Base-by-base conservation (phyloP, 2,113 vertebrate genomes). In the Rhombomys opimus region DNA sequence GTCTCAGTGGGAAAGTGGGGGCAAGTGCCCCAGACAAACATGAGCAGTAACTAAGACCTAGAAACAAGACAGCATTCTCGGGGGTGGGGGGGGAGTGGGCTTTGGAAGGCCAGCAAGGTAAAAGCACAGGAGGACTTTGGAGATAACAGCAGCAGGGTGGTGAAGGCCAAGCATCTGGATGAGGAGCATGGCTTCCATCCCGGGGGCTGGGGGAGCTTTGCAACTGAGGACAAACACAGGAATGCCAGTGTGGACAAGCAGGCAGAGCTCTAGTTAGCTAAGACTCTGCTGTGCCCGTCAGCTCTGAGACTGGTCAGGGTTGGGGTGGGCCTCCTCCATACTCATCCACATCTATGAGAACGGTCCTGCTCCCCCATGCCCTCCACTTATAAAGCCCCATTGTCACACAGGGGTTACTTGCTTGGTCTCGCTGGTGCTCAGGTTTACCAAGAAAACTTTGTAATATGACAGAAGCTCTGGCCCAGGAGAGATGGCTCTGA, bases 401-500 rank as follows among this genome's bases (percentile, higher is more conserved):
- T 82, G 54, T 52, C 25, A 57, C 0, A 0, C 0, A 32, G 35
- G 27, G 41, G 46, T 67, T 80, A 25, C 38, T 41, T n/a, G 35
- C 15, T 73, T 75, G 61, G 61, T 72, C 1, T 75, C 54, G 30
- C 32, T 88, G 70, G 8, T 25, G 46, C 35, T 15, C 23, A 46
- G 82, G 82, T 5, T 18, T 65, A 14, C 63, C 38, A 7, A 85
- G 2, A 57, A 92, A 82, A 7, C 5, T 73, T 46, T 46, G 38
- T 6, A 82, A 1, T 0, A 1, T 46, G 67, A 50, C 5, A 59
- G 30, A 9, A 32, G 1, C 17, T 90, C 46, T 27, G 14, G 4
- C 77, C 30, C 52, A 59, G 25, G 20, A 97, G 68, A 92, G 78
- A 38, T 6, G 67, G 14, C n/a, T 67, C 20, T 91, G 67, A 90